These are phyloP conservation scores for Cecropterus lyciades DNA, from an alignment of 1,140 invertebrate species.

Conservation along the genomic window DNA sequence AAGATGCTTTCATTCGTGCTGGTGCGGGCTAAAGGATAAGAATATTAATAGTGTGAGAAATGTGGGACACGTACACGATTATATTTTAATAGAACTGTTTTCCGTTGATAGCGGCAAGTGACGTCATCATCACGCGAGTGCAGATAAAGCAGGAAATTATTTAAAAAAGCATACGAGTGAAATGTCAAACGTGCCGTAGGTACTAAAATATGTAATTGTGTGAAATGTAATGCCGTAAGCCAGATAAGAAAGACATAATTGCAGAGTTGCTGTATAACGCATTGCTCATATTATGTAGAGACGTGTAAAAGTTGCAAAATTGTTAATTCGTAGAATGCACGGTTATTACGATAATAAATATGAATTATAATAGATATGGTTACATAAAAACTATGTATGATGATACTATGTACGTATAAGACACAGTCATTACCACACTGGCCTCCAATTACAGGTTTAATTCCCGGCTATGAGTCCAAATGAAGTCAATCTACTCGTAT, in stretches of 20 bases:
- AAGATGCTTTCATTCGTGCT: slow-evolving; percentile 39
- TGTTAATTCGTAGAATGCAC: not conserved
- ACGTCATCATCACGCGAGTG: not conserved
- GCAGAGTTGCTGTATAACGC: not conserved
- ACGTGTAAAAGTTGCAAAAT: slow-evolving; percentile 10
- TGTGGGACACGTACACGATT: slow-evolving; percentile 1
- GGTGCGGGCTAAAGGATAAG: slow-evolving; percentile 9
- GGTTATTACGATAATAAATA: not conserved
- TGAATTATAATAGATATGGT: not conserved
- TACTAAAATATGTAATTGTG: not conserved
- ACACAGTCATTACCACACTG: too few relatives aligned
- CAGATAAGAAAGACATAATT: slow-evolving; percentile 1
- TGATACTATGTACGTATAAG: too few relatives aligned
- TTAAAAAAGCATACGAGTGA: not conserved
- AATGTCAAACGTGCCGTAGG: not conserved
- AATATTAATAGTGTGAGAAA: not conserved
- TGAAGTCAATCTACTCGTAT: too few relatives aligned
- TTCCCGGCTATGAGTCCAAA: too few relatives aligned
- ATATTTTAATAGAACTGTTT: not conserved
- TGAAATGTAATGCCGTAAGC: slow-evolving; percentile 2
- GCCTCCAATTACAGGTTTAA: too few relatives aligned
- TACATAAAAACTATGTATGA: too few relatives aligned
- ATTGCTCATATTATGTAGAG: slow-evolving; percentile 6
- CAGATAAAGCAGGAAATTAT: not conserved
- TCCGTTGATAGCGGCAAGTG: not conserved